Evolutionary conservation across 30 jellyfish, hydroid and myxozoan species (phyloP).

Genomic region (Aurelia aurita): DNA sequence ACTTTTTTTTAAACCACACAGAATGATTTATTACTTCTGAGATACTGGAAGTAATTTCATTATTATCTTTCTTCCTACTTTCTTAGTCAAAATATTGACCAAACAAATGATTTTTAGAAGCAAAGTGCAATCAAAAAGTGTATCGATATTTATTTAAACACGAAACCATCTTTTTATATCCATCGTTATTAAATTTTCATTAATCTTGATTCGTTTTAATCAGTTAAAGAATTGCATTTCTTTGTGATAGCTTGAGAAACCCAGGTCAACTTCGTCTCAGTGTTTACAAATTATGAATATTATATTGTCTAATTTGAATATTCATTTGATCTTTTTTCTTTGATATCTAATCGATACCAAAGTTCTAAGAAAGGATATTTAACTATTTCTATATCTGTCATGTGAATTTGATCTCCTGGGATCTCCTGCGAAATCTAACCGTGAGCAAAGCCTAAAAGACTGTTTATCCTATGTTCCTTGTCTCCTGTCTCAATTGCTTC

Average conservation of each 20-base stretch:
- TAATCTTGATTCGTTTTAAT: slow-evolving; percentile 35
- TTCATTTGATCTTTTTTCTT: slow-evolving; percentile 43
- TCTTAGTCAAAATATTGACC: too few relatives aligned
- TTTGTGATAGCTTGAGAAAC: neutral
- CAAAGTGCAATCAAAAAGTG: too few relatives aligned
- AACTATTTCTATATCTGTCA: slow-evolving; percentile 14
- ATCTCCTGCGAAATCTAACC: too few relatives aligned
- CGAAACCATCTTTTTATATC: slow-evolving; percentile 7
- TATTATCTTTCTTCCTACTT: too few relatives aligned
- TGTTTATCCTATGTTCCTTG: too few relatives aligned
- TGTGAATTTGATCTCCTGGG: slow-evolving; percentile 41
- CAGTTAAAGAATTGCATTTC: neutral
- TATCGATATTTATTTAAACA: neutral
- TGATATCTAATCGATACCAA: slow-evolving; percentile 38
- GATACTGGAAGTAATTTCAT: too few relatives aligned
- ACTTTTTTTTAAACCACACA: too few relatives aligned
- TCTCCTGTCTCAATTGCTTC: too few relatives aligned
- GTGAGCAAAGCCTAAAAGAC: too few relatives aligned
- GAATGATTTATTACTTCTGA: too few relatives aligned
- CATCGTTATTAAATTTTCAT: slow-evolving; percentile 33
- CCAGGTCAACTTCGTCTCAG: slow-evolving; percentile 54
- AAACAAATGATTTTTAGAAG: too few relatives aligned
- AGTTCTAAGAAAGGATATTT: slow-evolving; percentile 30
- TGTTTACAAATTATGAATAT: slow-evolving; percentile 31
- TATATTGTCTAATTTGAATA: slow-evolving; percentile 25